Evolutionary conservation across 1,140 invertebrate species (phyloP), one percentile per base, ranked within the genome.

Genomic region (Drosophila navojoa): DNA sequence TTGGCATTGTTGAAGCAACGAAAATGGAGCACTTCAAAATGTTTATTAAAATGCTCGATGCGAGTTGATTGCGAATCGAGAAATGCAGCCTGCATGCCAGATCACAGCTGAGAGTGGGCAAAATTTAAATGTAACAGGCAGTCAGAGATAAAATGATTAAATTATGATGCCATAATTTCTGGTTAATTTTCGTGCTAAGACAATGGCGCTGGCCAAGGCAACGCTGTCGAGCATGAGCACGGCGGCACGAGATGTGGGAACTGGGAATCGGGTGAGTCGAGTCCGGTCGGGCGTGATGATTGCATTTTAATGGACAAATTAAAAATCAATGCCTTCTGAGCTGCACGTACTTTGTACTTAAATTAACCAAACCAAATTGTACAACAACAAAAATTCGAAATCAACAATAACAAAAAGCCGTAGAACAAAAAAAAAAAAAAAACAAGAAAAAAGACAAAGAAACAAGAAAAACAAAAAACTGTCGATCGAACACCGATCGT

Each of bases 401-500:
- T 10, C 54, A 64, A 55, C 25, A 57, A 55, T 16, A 57, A 57
- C 61, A 54, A 49, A 22, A 50, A 54, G 5, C 10, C 16, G 13
- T 9, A 44, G 40, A 60, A 61, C 50, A 58, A 75, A 62, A 54
- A 32, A 1, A 54, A 58, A 75, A 66, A 52, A 32, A 32, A 32
- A 32, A 3, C 53, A 53, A 66, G n/a, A n/a, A n/a, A n/a, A n/a
- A n/a, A n/a, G n/a, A n/a, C n/a, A n/a, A n/a, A 22, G 50, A 58
- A 75, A 66, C 52, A 32, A 32, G 6, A 32, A 5, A 53, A 53
- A 62, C 66, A 81, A 81, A 81, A 72, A 79, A 84, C 85, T 84
- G 85, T 85, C 80, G 84, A 89, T 89, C 74, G 84, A 89, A 89
- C 84, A 84, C 84, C 85, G 84, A 89, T 89, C 84, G 84, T 89